Percentiles rank a stretch among this genome's conserved stretches.
phyloP scores from a whole-genome alignment of 2,888 invertebrate genomes.

The Microplitis deprimator region DNA sequence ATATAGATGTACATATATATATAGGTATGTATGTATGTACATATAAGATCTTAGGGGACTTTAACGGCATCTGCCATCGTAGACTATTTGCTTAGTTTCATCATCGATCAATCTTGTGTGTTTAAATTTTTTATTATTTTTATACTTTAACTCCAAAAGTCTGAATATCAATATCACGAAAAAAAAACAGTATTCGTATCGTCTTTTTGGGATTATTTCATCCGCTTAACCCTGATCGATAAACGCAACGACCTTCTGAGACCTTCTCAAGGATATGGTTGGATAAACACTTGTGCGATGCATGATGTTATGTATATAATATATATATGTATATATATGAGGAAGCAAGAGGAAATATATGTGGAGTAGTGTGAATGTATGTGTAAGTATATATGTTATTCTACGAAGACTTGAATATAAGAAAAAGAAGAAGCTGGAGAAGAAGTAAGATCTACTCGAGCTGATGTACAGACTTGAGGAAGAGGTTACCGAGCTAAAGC shows the following conservation, averaged over 20 bases:
- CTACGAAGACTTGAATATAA: conserved; percentile 46
- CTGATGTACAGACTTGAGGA: conserved; percentile 17
- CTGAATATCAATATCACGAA: too few relatives aligned
- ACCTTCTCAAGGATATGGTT: conserved; percentile 53
- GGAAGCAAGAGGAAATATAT: too few relatives aligned
- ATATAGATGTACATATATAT: neutral
- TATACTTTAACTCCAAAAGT: neutral
- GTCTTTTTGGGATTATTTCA: neutral
- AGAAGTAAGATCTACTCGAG: conserved; percentile 5
- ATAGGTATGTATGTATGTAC: neutral
- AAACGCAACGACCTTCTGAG: conserved; percentile 30
- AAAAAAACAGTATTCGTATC: too few relatives aligned
- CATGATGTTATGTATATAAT: neutral
- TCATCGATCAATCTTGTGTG: conserved; percentile 43
- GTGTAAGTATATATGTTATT: conserved; percentile 33
- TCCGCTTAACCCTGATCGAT: conserved; percentile 16
- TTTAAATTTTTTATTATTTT: neutral
- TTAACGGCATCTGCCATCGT: conserved; percentile 60
- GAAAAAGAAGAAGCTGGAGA: conserved; percentile 1
- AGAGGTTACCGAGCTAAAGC: conserved; percentile 36
- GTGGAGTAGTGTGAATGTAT: too few relatives aligned
- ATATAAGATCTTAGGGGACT: conserved; percentile 33
- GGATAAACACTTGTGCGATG: conserved; percentile 49
- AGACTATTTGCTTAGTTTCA: conserved; percentile 52
- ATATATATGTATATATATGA: too few relatives aligned